A percentile compares a stretch with the other conserved stretches of the same genome.
Conservation (phyloP, 2,113 vertebrate genomes). For the Hemichromis elongatus region DNA sequence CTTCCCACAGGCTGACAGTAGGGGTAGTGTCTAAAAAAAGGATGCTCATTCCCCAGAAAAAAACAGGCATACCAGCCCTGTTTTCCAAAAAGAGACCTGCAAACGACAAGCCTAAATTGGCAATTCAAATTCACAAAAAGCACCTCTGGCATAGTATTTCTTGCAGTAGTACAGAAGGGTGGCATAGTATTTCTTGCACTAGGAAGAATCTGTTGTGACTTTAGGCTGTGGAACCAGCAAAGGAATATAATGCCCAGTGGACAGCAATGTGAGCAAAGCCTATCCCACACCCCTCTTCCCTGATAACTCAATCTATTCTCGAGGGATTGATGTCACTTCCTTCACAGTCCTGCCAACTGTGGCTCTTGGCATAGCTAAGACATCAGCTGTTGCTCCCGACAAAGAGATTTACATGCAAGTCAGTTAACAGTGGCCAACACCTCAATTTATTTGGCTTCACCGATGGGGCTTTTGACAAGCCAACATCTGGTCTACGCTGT, state of each 20-base stretch:
- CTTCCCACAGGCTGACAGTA: conserved; percentile 10
- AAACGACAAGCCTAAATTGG: background rate
- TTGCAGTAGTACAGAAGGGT: background rate
- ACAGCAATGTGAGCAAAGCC: background rate
- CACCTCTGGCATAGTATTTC: background rate
- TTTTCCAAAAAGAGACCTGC: background rate
- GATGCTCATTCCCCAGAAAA: background rate
- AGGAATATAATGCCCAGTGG: background rate
- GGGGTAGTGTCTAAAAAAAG: background rate
- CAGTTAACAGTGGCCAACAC: background rate
- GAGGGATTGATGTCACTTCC: background rate
- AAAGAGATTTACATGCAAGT: background rate
- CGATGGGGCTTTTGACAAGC: background rate
- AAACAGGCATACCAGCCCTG: background rate
- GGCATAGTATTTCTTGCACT: background rate
- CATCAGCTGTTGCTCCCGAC: background rate
- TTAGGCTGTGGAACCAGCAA: background rate
- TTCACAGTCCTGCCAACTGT: background rate
- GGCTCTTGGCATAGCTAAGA: background rate
- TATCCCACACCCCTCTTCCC: background rate
- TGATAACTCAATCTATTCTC: background rate
- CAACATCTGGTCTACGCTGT: background rate
- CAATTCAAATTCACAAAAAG: background rate
- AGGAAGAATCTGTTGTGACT: background rate
- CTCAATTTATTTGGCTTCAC: background rate